Percentiles rank a stretch among this genome's conserved stretches.
Conservation (phyloP, 1,140 invertebrate species). For the Aporrectodea caliginosa region DNA sequence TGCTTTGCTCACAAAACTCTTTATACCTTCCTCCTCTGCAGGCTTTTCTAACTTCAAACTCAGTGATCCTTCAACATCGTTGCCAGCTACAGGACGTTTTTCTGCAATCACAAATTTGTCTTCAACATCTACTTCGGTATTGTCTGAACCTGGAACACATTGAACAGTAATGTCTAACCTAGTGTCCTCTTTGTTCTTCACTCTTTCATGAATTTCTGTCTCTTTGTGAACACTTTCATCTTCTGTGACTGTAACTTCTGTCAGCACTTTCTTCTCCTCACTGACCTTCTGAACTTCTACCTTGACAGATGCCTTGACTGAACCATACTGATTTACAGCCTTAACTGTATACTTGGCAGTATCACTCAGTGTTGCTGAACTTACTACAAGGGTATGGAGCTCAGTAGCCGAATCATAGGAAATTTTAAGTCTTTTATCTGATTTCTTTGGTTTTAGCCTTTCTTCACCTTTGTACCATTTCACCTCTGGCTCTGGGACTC, state of each 20-base stretch:
- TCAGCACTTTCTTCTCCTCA: not conserved
- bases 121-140: not conserved
- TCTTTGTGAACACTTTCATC: not conserved
- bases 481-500: slow-evolving; percentile 17
- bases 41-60: not conserved
- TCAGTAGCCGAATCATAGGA: slow-evolving; percentile 2
- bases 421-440: not conserved
- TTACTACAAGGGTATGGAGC: not conserved
- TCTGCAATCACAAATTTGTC: not conserved
- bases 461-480: slow-evolving; percentile 23
- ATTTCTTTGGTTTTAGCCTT: slow-evolving; percentile 18
- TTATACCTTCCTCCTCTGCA: not conserved
- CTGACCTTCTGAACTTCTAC: not conserved
- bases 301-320: not conserved
- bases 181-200: not conserved
- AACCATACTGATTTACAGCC: not conserved
- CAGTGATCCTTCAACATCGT: not conserved
- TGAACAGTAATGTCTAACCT: not conserved
- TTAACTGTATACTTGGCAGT: slow-evolving; percentile 9
- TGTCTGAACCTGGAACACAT: not conserved
- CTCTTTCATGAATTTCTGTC: not conserved
- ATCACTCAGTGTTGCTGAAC: not conserved
- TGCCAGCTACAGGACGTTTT: not conserved
- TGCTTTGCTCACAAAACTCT: not conserved
- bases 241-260: not conserved